Percentiles rank a stretch among this genome's conserved stretches.
Evolutionary conservation across 2,113 vertebrate species (phyloP).

Genomic region (Sceloporus undulatus): DNA sequence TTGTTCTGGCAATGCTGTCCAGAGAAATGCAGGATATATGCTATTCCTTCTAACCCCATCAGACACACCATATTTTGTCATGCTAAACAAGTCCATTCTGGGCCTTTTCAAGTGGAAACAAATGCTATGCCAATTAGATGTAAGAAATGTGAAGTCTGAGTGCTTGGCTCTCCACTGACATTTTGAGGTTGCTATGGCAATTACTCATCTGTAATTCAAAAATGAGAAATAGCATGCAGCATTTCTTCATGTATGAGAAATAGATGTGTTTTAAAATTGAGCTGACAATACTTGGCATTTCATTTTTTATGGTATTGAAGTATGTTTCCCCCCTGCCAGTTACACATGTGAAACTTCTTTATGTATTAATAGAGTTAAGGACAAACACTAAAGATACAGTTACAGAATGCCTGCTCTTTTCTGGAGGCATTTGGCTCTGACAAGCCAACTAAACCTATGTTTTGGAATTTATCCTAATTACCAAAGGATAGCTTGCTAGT

Average conservation of each 20-base stretch:
- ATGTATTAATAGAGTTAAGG: slow-evolving; percentile 13
- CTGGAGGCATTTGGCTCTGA: not conserved
- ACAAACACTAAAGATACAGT: fast-evolving
- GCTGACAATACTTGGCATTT: not conserved
- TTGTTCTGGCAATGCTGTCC: slow-evolving; percentile 15
- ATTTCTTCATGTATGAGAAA: slow-evolving; percentile 21
- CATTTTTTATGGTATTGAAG: slow-evolving; percentile 11
- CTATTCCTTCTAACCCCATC: slow-evolving; percentile 3
- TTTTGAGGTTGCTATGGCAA: slow-evolving; percentile 61
- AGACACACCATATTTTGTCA: slow-evolving; percentile 30
- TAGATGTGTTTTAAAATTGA: slow-evolving; percentile 37
- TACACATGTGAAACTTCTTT: not conserved
- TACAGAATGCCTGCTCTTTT: not conserved
- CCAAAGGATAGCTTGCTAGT: not conserved
- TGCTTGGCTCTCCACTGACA: slow-evolving; percentile 36
- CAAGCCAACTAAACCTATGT: not conserved
- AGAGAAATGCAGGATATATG: slow-evolving; percentile 3
- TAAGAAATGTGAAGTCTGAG: slow-evolving; percentile 32
- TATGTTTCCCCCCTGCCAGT: slow-evolving; percentile 4
- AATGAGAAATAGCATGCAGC: slow-evolving; percentile 18
- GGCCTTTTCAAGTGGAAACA: slow-evolving; percentile 40
- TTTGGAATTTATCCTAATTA: not conserved
- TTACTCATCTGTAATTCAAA: slow-evolving; percentile 44
- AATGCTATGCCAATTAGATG: slow-evolving; percentile 51
- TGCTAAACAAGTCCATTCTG: slow-evolving; percentile 26